phyloP scores from a whole-genome alignment of 1,140 invertebrate genomes.

The Oryctes rhinoceros region DNA sequence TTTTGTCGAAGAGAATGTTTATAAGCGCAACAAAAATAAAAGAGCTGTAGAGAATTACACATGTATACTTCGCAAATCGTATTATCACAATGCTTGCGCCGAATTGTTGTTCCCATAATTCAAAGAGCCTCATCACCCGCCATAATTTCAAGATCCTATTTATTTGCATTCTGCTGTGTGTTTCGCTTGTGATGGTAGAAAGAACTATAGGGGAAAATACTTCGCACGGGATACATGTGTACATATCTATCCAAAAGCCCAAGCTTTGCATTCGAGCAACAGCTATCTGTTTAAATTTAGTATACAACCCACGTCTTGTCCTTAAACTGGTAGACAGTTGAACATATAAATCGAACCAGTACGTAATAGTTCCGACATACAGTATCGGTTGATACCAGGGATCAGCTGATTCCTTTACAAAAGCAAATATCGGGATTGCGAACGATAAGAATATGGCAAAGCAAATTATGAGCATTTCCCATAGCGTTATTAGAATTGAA shows the following conservation, averaged over 20 bases:
- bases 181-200: not conserved
- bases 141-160: constrained; percentile 38
- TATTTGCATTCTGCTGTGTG: not conserved
- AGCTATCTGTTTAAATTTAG: constrained; percentile 39
- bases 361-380: constrained; percentile 9
- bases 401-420: not conserved
- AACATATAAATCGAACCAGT: constrained; percentile 41
- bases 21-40: not conserved
- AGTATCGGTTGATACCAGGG: constrained; percentile 1
- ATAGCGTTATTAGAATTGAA: constrained; percentile 42
- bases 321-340: constrained; percentile 46
- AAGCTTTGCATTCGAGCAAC: constrained; percentile 23
- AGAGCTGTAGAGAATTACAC: not conserved
- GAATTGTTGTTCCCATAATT: constrained; percentile 31
- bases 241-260: constrained; percentile 44
- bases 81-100: constrained; percentile 19
- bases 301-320: constrained; percentile 38
- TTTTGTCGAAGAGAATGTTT: too few species aligned
- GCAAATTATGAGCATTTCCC: constrained; percentile 36
- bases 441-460: constrained; percentile 28
- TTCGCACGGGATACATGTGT: constrained; percentile 44
- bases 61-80: constrained; percentile 23
- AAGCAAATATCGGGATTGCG: constrained; percentile 29
- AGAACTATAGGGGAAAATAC: constrained; percentile 16
- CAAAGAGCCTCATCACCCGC: constrained; percentile 14